Conservation (phyloP, 2,888 invertebrate genomes). For the Aelia acuminata region DNA sequence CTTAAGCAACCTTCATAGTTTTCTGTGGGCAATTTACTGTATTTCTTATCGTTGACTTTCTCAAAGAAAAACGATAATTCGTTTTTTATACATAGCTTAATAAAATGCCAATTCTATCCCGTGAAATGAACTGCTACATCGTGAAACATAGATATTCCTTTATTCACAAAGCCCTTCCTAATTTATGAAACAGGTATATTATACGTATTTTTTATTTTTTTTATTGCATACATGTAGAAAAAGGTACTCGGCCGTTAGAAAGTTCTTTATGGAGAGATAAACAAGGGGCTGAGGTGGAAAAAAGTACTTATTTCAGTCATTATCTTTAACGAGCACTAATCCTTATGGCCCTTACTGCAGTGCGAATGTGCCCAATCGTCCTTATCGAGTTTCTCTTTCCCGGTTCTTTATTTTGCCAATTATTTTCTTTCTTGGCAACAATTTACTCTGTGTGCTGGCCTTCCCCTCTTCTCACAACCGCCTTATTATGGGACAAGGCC, state of each 20-base stretch:
- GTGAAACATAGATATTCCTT: too few species aligned
- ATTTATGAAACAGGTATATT: too few species aligned
- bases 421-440: constrained; percentile 37
- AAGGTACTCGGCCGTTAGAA: background rate
- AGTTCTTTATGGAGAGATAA: background rate
- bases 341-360: background rate
- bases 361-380: background rate
- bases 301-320: constrained; percentile 6
- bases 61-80: too few species aligned
- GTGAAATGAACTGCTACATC: too few species aligned
- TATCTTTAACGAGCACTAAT: constrained; percentile 2
- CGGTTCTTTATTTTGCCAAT: constrained; percentile 42
- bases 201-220: background rate
- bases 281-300: background rate
- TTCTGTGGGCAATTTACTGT: too few species aligned
- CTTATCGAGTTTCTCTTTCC: constrained; percentile 29
- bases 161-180: too few species aligned
- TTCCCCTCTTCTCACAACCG: background rate
- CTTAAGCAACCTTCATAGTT: too few species aligned
- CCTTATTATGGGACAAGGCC: background rate
- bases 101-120: too few species aligned
- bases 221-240: background rate
- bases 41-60: too few species aligned
- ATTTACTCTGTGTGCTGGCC: background rate
- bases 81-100: too few species aligned